Evolutionary conservation across 2,113 vertebrate species (phyloP), one percentile per base, ranked within the genome.

Genomic region (Megalops atlanticus): DNA sequence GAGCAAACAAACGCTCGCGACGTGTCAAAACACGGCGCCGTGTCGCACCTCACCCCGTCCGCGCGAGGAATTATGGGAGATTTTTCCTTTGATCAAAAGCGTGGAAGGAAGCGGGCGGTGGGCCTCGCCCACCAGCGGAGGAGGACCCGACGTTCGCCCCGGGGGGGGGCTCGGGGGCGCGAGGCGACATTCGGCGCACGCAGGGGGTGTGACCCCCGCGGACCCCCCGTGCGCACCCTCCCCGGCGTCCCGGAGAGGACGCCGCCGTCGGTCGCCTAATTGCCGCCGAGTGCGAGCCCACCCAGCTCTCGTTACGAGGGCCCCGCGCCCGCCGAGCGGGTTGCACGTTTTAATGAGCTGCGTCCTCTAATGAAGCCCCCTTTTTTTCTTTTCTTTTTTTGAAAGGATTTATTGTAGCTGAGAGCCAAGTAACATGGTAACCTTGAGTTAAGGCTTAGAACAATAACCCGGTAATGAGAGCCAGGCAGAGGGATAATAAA

Each of bases 341-440:
- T 77, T 41, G 64, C 75, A 75, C 75, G 73, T 87, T 91, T 90
- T 93, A 94, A 93, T 91, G 92, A 94, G 92, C 79, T 73, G 79
- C 77, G 79, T 79, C 78, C 88, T 85, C 80, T 92, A 87, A 92
- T 86, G 87, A 91, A 87, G 89, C 81, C 84, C 18, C 33, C 45
- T n/a, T n/a, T n/a, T n/a, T n/a, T n/a, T n/a, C n/a, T n/a, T 64
- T 85, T 87, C 82, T 79, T 35, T 80, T 78, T 35, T 78, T 84
- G 84, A 87, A 86, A 87, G 82, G 82, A 77, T 83, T 85, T 76
- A 77, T 68, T 78, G 86, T 68, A 84, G 84, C 84, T 76, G 78
- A 84, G 87, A 84, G 81, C 78, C 78, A 83, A n/a, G 78, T 49
- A 78, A 3, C 81, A 82, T 38, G 79, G 72, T 87, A 89, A 91